Evolutionary conservation across 2,113 vertebrate species (phyloP), one percentile per base, ranked within the genome.

Genomic region (Progne subis): DNA sequence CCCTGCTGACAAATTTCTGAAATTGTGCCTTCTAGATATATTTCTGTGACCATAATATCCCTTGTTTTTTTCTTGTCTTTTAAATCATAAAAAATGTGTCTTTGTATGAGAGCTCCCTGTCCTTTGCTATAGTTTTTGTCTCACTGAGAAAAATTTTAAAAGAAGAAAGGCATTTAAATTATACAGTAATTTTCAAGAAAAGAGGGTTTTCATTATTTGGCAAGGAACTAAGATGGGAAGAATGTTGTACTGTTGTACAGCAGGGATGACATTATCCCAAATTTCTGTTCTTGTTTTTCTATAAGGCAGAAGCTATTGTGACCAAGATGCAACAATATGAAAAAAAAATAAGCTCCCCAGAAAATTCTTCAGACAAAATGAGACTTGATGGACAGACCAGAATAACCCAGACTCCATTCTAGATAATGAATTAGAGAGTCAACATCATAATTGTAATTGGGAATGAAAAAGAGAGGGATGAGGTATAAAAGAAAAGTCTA

Each of bases 361-460:
- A 63, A 76, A 47, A 64, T 64, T 79, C 31, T 32, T 82, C 29
- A 52, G 3, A 29, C 39, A 68, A 86, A 78, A 55, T 71, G 41
- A 89, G 32, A 67, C 31, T 88, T 34, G 47, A 44, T 19, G 20
- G 34, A 78, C 12, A 10, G 44, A 10, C 18, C 5, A 2, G 19
- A 57, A 67, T 55, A 84, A 80, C 4, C 1, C 12, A 41, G 46
- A 65, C 8, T 49, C 7, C 17, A 3, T 85, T 71, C 9, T 55
- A 50, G 34, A 43, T 14, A 65, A 11, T 23, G 6, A 12, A 9
- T 43, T 63, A 63, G 25, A 57, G 2, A 15, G 53, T 12, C 24
- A 71, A 14, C 9, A 24, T 3, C 25, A 14, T 8, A 24, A 18
- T 8, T 0, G 1, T 5, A 17, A 29, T 8, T 0, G 0, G 2